phyloP scores from a whole-genome alignment of 2,888 invertebrate genomes.

The Nebria salina region DNA sequence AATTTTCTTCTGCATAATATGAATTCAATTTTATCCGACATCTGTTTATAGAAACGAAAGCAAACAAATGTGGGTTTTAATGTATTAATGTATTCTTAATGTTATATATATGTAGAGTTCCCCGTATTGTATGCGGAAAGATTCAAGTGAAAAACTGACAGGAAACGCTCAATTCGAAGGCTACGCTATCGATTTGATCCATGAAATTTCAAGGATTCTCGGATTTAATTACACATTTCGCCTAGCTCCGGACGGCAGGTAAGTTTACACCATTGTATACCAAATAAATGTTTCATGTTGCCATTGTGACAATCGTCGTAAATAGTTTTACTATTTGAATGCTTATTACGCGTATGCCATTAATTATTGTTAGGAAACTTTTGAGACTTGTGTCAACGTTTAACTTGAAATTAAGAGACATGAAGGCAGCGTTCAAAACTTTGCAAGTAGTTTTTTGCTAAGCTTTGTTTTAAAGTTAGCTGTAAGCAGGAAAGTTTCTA shows the following conservation, averaged over 20 bases:
- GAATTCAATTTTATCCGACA: no score
- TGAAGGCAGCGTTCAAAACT: not conserved
- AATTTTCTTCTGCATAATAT: no score
- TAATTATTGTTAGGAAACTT: not conserved
- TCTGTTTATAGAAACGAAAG: no score
- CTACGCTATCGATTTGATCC: slow-evolving; percentile 92
- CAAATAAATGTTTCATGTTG: not conserved
- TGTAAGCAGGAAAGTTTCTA: not conserved
- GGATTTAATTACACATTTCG: slow-evolving; percentile 90
- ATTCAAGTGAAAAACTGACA: slow-evolving; percentile 81
- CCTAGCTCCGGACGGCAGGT: slow-evolving; percentile 82
- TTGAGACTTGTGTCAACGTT: not conserved
- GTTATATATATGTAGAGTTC: slow-evolving; percentile 80
- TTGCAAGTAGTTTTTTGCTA: not conserved
- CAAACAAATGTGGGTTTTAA: not conserved
- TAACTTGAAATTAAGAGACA: not conserved
- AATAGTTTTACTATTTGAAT: not conserved
- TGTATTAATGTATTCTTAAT: slow-evolving; percentile 6
- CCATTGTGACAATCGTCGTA: not conserved
- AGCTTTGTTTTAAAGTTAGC: not conserved
- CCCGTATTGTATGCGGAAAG: slow-evolving; percentile 95
- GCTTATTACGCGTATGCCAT: not conserved
- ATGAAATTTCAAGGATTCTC: slow-evolving; percentile 87
- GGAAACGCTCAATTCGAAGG: slow-evolving; percentile 96
- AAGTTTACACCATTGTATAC: slow-evolving; percentile 5